phyloP scores from a whole-genome alignment of 2,113 vertebrate genomes.

The Rafetus swinhoei region DNA sequence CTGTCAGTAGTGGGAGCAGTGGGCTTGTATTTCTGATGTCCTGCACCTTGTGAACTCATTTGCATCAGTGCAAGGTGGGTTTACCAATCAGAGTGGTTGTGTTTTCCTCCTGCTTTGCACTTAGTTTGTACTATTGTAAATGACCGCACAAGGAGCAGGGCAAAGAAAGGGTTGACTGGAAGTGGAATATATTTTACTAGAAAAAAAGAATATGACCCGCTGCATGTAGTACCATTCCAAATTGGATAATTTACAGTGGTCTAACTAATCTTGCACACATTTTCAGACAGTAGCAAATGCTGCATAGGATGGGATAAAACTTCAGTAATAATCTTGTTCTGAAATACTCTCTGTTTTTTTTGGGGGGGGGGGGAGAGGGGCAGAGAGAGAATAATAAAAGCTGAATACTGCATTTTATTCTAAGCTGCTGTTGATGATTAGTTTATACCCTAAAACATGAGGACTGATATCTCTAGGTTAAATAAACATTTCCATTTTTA shows the following conservation, averaged over 20 bases:
- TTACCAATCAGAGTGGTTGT: accelerated
- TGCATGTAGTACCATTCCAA: too few relatives aligned
- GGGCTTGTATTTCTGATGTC: accelerated
- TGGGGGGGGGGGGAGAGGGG: too few relatives aligned
- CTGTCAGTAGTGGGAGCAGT: background rate
- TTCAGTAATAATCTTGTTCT: background rate
- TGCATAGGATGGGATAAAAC: background rate
- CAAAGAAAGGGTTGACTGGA: accelerated
- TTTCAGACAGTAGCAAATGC: background rate
- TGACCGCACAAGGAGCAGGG: background rate
- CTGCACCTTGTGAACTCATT: accelerated
- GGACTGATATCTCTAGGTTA: background rate
- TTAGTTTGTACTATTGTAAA: background rate
- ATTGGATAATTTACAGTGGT: background rate
- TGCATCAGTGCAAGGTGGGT: background rate
- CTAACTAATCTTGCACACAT: background rate
- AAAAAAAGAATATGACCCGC: too few relatives aligned
- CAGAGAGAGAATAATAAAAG: background rate
- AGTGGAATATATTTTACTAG: too few relatives aligned
- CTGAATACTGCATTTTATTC: background rate
- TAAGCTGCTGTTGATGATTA: background rate
- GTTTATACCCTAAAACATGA: background rate
- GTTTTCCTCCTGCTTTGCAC: accelerated
- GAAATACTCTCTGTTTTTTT: background rate
- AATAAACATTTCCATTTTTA: background rate